Percentiles rank a stretch among this genome's conserved stretches.
These are phyloP conservation scores for Sebastolobus alascanus DNA, from an alignment of 2,797 vertebrate genomes.

Conservation along the genomic window DNA sequence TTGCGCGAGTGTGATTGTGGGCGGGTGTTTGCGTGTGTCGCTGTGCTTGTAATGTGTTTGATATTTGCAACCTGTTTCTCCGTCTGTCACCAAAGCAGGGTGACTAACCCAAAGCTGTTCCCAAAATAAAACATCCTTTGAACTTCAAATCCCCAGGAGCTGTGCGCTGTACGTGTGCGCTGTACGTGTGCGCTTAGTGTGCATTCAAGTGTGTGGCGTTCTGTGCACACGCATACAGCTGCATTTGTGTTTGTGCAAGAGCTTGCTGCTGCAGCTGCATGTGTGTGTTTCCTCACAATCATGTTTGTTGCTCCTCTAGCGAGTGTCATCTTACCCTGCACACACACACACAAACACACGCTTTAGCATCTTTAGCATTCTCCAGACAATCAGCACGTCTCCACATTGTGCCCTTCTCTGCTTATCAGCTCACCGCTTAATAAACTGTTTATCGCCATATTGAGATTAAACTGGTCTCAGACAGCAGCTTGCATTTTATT, in stretches of 20 bases:
- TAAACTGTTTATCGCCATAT: constrained; percentile 36
- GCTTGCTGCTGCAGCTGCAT: constrained; percentile 11
- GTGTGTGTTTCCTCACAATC: constrained; percentile 23
- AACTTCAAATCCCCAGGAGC: constrained; percentile 67
- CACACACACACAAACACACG: constrained; percentile 3
- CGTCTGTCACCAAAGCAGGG: constrained; percentile 70
- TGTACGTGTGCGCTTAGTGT: neutral
- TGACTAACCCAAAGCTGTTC: constrained; percentile 75
- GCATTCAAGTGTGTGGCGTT: constrained; percentile 3
- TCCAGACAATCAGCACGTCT: constrained; percentile 15
- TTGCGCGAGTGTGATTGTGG: neutral
- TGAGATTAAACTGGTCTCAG: constrained; percentile 15
- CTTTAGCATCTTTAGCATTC: constrained; percentile 6
- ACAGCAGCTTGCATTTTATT: constrained; percentile 13
- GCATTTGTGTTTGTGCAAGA: neutral
- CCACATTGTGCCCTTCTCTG: constrained; percentile 27
- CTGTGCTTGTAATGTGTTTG: constrained; percentile 58
- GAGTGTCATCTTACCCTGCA: constrained; percentile 4
- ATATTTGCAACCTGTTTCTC: constrained; percentile 78
- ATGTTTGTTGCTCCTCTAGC: constrained; percentile 42
- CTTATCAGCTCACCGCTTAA: constrained; percentile 36
- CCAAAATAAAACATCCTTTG: constrained; percentile 75
- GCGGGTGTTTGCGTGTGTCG: constrained; percentile 30
- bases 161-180: constrained; percentile 3
- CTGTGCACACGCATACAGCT: neutral